These are phyloP conservation scores for Chloroclystis v-ata DNA, from an alignment of 2,888 invertebrate genomes.

Conservation along the genomic window DNA sequence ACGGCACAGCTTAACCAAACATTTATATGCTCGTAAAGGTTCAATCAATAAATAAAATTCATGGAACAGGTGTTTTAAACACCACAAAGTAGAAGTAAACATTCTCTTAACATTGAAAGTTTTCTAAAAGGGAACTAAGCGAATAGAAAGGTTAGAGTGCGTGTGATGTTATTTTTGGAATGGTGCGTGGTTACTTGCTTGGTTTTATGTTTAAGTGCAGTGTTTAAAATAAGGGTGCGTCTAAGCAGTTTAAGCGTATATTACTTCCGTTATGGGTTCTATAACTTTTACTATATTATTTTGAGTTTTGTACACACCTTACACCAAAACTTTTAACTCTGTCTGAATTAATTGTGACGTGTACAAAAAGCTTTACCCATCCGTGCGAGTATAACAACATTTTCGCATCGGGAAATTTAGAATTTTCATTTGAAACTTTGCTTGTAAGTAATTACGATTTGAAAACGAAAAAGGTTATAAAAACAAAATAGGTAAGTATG, in stretches of 20 bases:
- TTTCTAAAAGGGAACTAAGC: slow-evolving; percentile 33
- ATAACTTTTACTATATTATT: too few species aligned
- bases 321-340: neutral
- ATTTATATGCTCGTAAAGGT: slow-evolving; percentile 14
- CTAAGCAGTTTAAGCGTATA: slow-evolving; percentile 45
- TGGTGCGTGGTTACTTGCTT: slow-evolving; percentile 48
- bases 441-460: neutral
- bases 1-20: neutral
- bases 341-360: neutral
- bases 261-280: slow-evolving; percentile 44
- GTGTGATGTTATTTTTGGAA: slow-evolving; percentile 58
- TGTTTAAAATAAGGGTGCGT: slow-evolving; percentile 63
- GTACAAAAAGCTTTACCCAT: neutral
- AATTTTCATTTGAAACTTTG: neutral
- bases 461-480: too few species aligned
- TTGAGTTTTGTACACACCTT: too few species aligned
- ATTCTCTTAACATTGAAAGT: slow-evolving; percentile 21
- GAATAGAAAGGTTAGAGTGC: slow-evolving; percentile 35
- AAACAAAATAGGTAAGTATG: too few species aligned
- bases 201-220: slow-evolving; percentile 56
- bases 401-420: neutral
- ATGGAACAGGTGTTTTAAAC: slow-evolving; percentile 32
- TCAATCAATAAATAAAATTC: slow-evolving; percentile 29
- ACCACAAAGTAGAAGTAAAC: slow-evolving; percentile 31
- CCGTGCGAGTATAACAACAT: neutral